Conservation (phyloP, 2,113 vertebrate genomes). For the Pelobates fuscus region DNA sequence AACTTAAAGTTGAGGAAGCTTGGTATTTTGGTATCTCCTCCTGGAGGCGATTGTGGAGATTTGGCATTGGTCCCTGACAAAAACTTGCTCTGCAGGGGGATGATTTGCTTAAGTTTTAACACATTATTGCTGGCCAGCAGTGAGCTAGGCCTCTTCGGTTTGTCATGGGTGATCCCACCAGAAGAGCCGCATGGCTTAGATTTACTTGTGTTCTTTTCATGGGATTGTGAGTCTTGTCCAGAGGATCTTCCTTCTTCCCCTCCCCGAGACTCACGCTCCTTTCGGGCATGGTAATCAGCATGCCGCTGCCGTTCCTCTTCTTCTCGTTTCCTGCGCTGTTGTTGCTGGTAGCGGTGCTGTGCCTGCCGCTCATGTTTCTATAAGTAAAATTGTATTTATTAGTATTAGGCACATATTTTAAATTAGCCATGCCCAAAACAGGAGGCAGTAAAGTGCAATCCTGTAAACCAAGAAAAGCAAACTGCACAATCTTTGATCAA, state of each 20-base stretch:
- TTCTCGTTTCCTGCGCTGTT: conserved; percentile 90
- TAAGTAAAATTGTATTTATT: no score
- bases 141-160: conserved; percentile 91
- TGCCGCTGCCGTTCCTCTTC: conserved; percentile 94
- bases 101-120: conserved; percentile 95
- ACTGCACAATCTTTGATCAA: no score
- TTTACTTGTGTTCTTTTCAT: conserved; percentile 81
- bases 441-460: no score
- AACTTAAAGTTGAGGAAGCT: conserved; percentile 96
- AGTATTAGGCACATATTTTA: no score
- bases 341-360: conserved; percentile 93
- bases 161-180: conserved; percentile 67
- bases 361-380: conserved; percentile 97
- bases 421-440: no score
- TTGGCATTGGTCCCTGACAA: conserved; percentile 71
- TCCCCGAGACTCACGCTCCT: conserved; percentile 78
- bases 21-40: conserved; percentile 86
- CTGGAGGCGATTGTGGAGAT: conserved; percentile 84
- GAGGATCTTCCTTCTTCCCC: conserved; percentile 69
- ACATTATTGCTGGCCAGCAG: conserved; percentile 94
- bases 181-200: conserved; percentile 66
- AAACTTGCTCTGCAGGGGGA: conserved; percentile 91
- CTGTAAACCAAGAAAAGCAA: no score
- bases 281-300: conserved; percentile 83
- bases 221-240: conserved; percentile 69